These are phyloP conservation scores for Camelus bactrianus DNA, from an alignment of 2,113 vertebrate species.

Conservation along the genomic window DNA sequence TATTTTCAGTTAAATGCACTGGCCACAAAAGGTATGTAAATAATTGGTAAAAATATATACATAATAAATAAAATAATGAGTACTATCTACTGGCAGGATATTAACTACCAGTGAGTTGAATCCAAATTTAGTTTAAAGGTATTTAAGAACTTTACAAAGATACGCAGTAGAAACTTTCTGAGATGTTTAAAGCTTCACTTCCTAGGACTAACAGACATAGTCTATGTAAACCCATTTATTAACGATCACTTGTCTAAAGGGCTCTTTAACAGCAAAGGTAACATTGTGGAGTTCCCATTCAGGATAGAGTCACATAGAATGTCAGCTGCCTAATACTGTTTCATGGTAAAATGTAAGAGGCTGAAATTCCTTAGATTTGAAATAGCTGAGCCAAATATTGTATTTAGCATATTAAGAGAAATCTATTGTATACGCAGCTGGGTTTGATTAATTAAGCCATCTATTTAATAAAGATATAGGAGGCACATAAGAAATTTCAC, in stretches of 20 bases:
- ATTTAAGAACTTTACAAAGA: slow-evolving; percentile 18
- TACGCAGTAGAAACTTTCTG: slow-evolving; percentile 53
- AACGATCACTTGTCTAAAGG: slow-evolving; percentile 33
- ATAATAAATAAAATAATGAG: slow-evolving; percentile 22
- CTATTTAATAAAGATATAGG: neutral
- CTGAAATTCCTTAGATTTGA: neutral
- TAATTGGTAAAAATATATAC: neutral
- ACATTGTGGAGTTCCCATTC: neutral
- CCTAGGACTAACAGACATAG: neutral
- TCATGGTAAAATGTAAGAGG: slow-evolving; percentile 10
- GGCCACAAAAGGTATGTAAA: neutral
- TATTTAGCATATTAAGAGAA: neutral
- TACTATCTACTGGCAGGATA: neutral
- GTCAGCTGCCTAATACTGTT: neutral
- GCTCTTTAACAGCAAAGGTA: neutral
- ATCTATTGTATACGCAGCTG: neutral
- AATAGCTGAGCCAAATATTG: neutral
- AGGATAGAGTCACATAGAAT: neutral
- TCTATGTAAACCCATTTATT: slow-evolving; percentile 7
- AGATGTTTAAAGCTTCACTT: slow-evolving; percentile 44
- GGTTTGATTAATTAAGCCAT: slow-evolving; percentile 24
- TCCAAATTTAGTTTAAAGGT: neutral
- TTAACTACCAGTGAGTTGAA: neutral
- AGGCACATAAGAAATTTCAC: neutral
- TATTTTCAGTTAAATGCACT: slow-evolving; percentile 33